Evolutionary conservation across 1,140 invertebrate genomes (phyloP), one percentile per base, ranked within the genome.

Genomic region (Drosophila santomea): DNA sequence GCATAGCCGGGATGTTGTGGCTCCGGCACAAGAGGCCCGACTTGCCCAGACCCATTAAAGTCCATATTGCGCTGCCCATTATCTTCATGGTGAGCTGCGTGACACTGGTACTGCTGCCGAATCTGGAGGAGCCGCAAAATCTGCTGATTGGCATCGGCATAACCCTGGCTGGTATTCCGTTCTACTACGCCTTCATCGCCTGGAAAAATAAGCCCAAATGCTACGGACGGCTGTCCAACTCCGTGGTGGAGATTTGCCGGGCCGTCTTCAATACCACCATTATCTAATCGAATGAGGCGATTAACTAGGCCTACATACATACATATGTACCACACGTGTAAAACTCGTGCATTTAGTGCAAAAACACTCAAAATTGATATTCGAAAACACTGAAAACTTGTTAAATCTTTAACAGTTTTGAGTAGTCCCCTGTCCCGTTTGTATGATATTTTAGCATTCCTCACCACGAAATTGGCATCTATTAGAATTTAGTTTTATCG

Each of bases 121-220:
- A 96, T 69, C 95, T 96, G 45, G 94, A 94, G 11, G 94, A 95
- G 57, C 96, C 97, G 0, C 94, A 92, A 73, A 97, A 98, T 93
- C 96, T 97, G 11, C 95, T 96, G 0, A 95, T 98, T 44, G 98
- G 97, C 14, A 92, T 97, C 11, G 93, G 93, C 10, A 97, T 99
- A 43, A 96, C 98, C 36, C 80, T 96, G 1, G 96, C 97, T 6
- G 98, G 98, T 7, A 96, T 99, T 66, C 98, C 98, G 2, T 96
- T 99, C 3, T 99, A 99, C 92, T 95, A 96, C 47, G 67, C 98
- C 0, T 98, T 97, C 75, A 97, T 99, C 20, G 94, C 94, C 62
- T 98, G 97, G 97, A 94, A 97, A 86, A 95, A 95, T 25, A 98
- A 98, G 92, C 94, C 94, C 25, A 59, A 55, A 20, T 68, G 54